Evolutionary conservation across 1,140 invertebrate genomes (phyloP).

Genomic region (Drosophila bocki): DNA sequence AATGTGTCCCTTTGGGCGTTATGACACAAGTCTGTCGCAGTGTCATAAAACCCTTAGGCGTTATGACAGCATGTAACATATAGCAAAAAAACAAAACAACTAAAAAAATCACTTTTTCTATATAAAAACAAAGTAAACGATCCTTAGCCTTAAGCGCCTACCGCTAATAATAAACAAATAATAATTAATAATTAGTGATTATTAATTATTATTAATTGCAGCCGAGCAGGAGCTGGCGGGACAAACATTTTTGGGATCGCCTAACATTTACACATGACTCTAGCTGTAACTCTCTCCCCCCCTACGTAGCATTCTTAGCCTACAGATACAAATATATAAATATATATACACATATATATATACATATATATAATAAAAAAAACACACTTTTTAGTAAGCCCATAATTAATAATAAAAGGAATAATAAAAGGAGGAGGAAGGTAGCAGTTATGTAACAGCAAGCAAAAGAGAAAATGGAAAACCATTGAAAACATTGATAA

Average conservation of each 20-base stretch:
- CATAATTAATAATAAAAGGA: conserved; percentile 37
- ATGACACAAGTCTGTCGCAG: background rate
- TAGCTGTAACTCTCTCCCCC: conserved; percentile 13
- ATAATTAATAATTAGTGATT: conserved; percentile 11
- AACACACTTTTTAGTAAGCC: conserved; percentile 57
- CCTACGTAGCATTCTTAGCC: conserved; percentile 29
- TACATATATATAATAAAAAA: background rate
- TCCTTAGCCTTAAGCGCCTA: conserved; percentile 69
- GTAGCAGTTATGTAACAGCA: background rate
- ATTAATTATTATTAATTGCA: background rate
- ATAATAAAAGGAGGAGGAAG: background rate
- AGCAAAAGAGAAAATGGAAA: conserved; percentile 11
- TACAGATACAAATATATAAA: conserved; percentile 19
- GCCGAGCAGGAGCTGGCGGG: background rate
- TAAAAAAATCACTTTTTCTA: conserved; percentile 42
- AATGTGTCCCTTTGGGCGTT: background rate
- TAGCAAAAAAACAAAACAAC: conserved; percentile 32
- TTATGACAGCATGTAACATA: conserved; percentile 60
- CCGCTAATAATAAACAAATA: conserved; percentile 33
- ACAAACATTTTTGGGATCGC: conserved; percentile 22
- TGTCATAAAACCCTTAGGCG: background rate
- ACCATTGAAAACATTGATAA: conserved; percentile 46
- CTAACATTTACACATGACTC: conserved; percentile 11
- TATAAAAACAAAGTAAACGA: conserved; percentile 41
- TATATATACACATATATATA: background rate